A percentile compares a stretch with the other conserved stretches of the same genome.
Evolutionary conservation across 2,113 vertebrate genomes (phyloP).

Genomic region (Sardina pilchardus): DNA sequence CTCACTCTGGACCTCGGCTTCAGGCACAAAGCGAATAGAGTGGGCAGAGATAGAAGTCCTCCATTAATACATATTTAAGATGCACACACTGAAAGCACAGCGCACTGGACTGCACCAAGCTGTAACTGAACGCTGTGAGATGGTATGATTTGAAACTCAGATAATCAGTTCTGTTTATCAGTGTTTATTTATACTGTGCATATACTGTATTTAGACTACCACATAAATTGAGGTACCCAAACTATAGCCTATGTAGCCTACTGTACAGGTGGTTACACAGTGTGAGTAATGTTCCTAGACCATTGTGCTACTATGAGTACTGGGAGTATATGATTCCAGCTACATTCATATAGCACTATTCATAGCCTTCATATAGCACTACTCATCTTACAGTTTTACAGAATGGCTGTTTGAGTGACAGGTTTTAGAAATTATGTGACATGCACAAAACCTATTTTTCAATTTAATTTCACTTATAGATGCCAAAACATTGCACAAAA

Average conservation of each 20-base stretch:
- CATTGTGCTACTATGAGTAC: not conserved
- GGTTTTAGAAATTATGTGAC: too few species aligned
- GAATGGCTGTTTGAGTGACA: too few species aligned
- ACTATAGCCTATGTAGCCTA: not conserved
- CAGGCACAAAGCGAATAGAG: not conserved
- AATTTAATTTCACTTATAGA: too few species aligned
- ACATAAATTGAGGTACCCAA: not conserved
- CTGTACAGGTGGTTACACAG: not conserved
- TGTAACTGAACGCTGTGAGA: not conserved
- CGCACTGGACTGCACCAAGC: not conserved
- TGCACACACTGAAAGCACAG: not conserved
- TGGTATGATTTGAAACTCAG: not conserved
- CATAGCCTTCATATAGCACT: not conserved
- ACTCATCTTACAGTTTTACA: too few species aligned
- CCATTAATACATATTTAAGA: not conserved
- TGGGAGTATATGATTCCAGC: not conserved
- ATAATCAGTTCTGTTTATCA: not conserved
- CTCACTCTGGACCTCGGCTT: slow-evolving; percentile 96
- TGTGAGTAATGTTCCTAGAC: not conserved
- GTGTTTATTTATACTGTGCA: not conserved
- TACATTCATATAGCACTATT: too few species aligned
- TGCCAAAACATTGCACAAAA: too few species aligned
- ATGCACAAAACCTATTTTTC: too few species aligned
- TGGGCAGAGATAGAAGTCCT: not conserved
- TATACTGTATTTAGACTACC: not conserved